Evolutionary conservation across 2,888 invertebrate species (phyloP).

Genomic region (Artemia sinica): DNA sequence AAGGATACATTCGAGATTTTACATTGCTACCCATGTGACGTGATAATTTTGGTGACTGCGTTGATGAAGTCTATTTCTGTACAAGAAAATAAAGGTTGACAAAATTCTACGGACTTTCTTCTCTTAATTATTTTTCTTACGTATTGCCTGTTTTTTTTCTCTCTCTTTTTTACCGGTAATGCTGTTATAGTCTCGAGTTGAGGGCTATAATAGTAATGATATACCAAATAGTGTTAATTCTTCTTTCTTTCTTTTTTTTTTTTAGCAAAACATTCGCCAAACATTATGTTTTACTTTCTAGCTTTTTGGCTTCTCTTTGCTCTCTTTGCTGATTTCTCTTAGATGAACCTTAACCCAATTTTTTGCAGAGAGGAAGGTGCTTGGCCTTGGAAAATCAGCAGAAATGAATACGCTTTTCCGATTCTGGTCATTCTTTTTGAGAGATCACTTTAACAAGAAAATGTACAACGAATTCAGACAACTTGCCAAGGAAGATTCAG

Average conservation of each 20-base stretch:
- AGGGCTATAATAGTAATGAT: not conserved
- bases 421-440: slow-evolving; percentile 98
- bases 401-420: slow-evolving; percentile 99
- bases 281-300: not conserved
- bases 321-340: not conserved
- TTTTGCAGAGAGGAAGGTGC: slow-evolving; percentile 64
- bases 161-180: slow-evolving; percentile 6
- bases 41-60: no score
- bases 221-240: not conserved
- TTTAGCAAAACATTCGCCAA: not conserved
- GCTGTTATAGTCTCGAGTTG: not conserved
- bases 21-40: no score
- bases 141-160: no score
- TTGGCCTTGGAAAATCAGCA: slow-evolving; percentile 84
- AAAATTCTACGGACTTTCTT: no score
- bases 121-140: no score
- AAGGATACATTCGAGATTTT: no score
- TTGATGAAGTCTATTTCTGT: no score
- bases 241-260: slow-evolving; percentile 10
- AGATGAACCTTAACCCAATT: slow-evolving; percentile 21
- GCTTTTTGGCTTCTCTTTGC: not conserved
- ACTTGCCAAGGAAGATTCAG: slow-evolving; percentile 82
- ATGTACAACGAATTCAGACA: slow-evolving; percentile 94
- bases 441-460: slow-evolving; percentile 90
- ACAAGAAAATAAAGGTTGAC: no score